Conservation (phyloP, 2,113 vertebrate species). For the Chionis minor region DNA sequence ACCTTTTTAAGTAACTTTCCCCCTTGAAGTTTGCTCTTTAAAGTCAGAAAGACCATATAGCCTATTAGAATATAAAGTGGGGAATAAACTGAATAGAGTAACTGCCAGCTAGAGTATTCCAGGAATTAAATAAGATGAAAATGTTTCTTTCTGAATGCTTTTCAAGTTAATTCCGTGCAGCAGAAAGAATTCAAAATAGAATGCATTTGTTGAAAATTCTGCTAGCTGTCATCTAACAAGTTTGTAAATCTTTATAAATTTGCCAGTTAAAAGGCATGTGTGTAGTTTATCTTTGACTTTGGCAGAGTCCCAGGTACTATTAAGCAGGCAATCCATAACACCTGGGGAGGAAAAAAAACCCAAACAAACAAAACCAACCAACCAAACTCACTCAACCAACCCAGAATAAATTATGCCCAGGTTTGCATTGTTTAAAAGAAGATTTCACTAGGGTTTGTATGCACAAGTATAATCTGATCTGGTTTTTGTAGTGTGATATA, state of each 20-base stretch:
- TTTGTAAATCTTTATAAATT: slow-evolving; percentile 12
- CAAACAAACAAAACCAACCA: background rate
- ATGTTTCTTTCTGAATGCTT: background rate
- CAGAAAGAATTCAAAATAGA: slow-evolving; percentile 10
- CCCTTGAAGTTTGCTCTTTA: background rate
- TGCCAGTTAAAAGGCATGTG: background rate
- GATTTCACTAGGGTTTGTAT: background rate
- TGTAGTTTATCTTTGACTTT: background rate
- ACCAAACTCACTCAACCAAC: background rate
- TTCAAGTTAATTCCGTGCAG: background rate
- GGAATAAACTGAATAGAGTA: background rate
- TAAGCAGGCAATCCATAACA: background rate
- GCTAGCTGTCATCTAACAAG: background rate
- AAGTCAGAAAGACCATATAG: background rate
- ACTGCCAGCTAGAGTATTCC: background rate
- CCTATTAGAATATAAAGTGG: background rate
- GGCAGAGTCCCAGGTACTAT: background rate
- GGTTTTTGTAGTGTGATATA: background rate
- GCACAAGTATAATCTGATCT: background rate
- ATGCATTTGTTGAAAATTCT: slow-evolving; percentile 3
- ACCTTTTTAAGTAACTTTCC: background rate
- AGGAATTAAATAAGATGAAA: background rate
- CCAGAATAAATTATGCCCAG: background rate
- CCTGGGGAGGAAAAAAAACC: background rate
- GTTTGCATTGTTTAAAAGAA: background rate